Percentiles rank a stretch among this genome's conserved stretches.
Conservation (phyloP, 2,888 invertebrate species). For the Sturmia bella region DNA sequence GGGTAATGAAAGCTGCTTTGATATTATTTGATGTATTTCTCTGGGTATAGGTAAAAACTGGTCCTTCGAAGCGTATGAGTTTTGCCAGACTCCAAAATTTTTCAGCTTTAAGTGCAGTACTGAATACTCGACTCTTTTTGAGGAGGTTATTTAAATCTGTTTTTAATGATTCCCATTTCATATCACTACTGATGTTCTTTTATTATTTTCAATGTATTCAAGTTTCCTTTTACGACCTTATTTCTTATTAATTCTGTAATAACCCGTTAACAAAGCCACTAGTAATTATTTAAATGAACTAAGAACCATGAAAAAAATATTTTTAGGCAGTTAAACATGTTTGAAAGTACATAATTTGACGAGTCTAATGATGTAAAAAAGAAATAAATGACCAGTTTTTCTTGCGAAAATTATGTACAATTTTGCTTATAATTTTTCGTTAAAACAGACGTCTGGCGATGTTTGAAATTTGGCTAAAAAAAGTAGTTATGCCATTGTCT, state of each 20-base stretch:
- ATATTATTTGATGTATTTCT: too few relatives aligned
- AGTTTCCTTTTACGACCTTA: too few relatives aligned
- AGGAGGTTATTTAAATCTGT: too few relatives aligned
- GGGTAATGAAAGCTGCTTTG: too few relatives aligned
- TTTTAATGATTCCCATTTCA: too few relatives aligned
- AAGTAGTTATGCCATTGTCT: constrained; percentile 8
- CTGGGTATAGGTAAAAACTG: too few relatives aligned
- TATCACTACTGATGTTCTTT: too few relatives aligned
- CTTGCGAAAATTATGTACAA: constrained; percentile 23
- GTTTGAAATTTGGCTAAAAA: constrained; percentile 22
- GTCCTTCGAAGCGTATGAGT: too few relatives aligned
- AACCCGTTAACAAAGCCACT: constrained; percentile 3
- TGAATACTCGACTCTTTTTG: too few relatives aligned
- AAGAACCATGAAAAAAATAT: constrained; percentile 23
- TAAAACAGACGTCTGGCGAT: constrained; percentile 42
- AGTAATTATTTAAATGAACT: constrained; percentile 16
- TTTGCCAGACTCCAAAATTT: too few relatives aligned
- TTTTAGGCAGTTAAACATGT: constrained; percentile 25
- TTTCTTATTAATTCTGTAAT: neutral
- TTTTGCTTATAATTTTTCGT: constrained; percentile 5
- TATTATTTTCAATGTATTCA: too few relatives aligned
- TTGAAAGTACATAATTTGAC: constrained; percentile 35
- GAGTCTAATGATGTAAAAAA: constrained; percentile 9
- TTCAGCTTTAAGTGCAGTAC: too few relatives aligned
- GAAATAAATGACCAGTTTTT: constrained; percentile 34